Base-by-base conservation (phyloP, 2,113 vertebrate genomes). In the Dicaeum eximium region DNA sequence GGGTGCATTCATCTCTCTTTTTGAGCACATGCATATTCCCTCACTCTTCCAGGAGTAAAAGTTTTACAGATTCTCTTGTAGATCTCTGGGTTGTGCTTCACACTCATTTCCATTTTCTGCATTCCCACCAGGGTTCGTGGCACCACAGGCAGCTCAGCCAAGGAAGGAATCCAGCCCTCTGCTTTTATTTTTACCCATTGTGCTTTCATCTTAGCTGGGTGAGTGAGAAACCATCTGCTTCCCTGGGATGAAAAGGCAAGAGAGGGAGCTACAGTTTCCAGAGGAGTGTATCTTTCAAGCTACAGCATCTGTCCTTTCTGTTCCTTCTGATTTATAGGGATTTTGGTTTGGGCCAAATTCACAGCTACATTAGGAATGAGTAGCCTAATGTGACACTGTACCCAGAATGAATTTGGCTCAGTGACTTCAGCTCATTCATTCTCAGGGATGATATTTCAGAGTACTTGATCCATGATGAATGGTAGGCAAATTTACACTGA, bases 171-270 rank as follows among this genome's bases (percentile, higher is more conserved):
- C 80, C 83, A 94, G 58, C 45, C 74, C 54, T 53, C 75, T 90
- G 81, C 79, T 92, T 93, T 95, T 95, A 90, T 85, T 96, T 93
- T 91, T 71, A 91, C 78, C 73, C 40, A 0, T 51, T 84, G 44
- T 74, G 44, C 65, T 91, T 89, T 75, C 89, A 72, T 37, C 53
- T 57, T 28, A 72, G 56, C 73, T 81, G 80, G 56, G 57, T 56
- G 60, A 88, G 65, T 53, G 73, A 84, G 80, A 80, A 95, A 65
- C 83, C 73, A 81, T 67, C 89, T 91, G 92, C 80, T 91, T 78
- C 69, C 56, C 20, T 51, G 48, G 57, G 93, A 81, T 70, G 65
- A 67, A 92, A 67, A 89, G 83, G 92, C 72, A 88, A 48, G 64
- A 86, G 48, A 78, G 40, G 25, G 65, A 74, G 35, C 61, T 92